Conservation (phyloP, 2,888 invertebrate genomes). For the Halictus quadricinctus region DNA sequence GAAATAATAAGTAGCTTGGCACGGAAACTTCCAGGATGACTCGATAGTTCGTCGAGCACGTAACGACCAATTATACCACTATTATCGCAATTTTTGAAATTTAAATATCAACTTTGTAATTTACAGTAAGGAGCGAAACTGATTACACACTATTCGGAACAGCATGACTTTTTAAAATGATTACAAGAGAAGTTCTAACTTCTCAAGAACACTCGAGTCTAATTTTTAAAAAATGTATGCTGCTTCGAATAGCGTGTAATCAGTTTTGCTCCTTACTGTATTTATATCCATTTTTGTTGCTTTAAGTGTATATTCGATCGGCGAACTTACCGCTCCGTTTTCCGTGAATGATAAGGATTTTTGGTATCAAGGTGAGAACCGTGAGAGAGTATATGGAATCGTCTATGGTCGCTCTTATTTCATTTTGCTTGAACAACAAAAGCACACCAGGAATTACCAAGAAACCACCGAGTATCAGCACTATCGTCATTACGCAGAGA, state of each 20-base stretch:
- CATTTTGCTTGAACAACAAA: not conserved
- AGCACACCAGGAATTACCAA: not conserved
- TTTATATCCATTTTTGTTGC: not conserved
- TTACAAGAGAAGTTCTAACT: too few relatives aligned
- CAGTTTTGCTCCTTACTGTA: too few relatives aligned
- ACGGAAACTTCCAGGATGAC: not conserved
- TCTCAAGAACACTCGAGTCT: too few relatives aligned
- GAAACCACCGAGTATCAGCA: not conserved
- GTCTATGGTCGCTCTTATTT: not conserved
- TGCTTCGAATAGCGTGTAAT: too few relatives aligned
- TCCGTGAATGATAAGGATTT: not conserved
- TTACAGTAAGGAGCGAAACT: too few relatives aligned
- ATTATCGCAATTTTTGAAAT: not conserved
- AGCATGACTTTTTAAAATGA: too few relatives aligned
- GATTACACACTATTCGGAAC: too few relatives aligned
- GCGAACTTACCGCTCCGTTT: conserved; percentile 31
- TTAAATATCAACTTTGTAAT: not conserved
- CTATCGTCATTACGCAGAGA: not conserved
- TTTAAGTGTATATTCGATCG: not conserved
- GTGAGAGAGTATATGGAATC: not conserved
- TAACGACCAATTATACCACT: not conserved
- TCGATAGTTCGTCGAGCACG: not conserved
- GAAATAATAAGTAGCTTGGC: not conserved
- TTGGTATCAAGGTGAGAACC: not conserved
- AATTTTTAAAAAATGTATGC: too few relatives aligned